Conservation (phyloP, 2,888 invertebrate species). For the Spisula subtruncata region DNA sequence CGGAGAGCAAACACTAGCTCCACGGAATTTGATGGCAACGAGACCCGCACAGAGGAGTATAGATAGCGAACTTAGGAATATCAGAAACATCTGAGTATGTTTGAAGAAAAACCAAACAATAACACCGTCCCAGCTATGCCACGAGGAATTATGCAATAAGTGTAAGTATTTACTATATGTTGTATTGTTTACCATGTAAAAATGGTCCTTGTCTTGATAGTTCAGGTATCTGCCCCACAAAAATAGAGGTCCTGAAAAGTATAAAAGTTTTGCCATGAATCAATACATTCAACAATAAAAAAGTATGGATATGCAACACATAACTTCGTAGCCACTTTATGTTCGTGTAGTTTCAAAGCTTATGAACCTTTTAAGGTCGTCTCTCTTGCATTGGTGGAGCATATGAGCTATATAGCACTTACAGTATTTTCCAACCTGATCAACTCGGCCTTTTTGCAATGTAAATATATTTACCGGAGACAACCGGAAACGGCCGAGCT, state of each 20-base stretch:
- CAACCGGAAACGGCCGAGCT: no score
- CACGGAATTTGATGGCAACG: background rate
- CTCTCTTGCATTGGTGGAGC: no score
- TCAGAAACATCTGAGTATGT: background rate
- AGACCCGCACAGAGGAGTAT: background rate
- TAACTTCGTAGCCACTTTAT: no score
- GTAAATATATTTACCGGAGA: no score
- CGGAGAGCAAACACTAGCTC: no score
- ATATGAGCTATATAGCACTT: no score
- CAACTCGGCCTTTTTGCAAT: no score
- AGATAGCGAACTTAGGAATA: background rate
- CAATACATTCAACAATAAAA: no score
- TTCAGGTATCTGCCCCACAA: slow-evolving; percentile 33
- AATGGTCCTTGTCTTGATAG: background rate
- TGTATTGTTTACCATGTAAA: slow-evolving; percentile 35
- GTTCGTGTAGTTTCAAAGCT: no score
- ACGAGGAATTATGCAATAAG: slow-evolving; percentile 35
- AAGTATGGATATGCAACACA: no score
- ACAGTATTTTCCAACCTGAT: no score
- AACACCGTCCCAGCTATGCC: slow-evolving; percentile 42
- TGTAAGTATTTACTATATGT: slow-evolving; percentile 37
- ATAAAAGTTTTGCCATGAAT: background rate
- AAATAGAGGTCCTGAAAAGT: background rate
- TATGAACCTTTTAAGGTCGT: no score
- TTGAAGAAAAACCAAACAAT: slow-evolving; percentile 43